Percentiles rank a stretch among this genome's conserved stretches.
Conservation (phyloP, 2,797 vertebrate species). For the Nannoperca australis region DNA sequence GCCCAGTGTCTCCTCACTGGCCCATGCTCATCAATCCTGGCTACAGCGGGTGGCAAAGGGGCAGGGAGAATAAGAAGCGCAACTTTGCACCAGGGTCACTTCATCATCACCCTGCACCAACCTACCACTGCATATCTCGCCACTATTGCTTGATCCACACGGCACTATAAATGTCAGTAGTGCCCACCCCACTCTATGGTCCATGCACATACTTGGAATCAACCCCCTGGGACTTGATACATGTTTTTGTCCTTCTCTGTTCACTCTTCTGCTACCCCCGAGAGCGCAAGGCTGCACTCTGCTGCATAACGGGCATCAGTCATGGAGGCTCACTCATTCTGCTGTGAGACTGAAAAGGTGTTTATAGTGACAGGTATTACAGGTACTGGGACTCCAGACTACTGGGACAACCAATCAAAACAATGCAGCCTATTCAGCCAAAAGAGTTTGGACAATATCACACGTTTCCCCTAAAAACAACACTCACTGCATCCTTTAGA, state of each 20-base stretch:
- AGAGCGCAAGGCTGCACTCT: conserved; percentile 47
- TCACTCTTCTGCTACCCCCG: conserved; percentile 51
- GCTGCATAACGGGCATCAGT: conserved; percentile 45
- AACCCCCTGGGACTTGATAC: conserved; percentile 63
- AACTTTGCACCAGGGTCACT: conserved; percentile 68
- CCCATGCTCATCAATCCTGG: conserved; percentile 82
- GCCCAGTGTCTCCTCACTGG: conserved; percentile 77
- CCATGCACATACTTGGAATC: conserved; percentile 46
- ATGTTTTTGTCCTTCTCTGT: conserved; percentile 71
- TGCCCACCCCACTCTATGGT: conserved; percentile 40
- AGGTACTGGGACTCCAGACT: conserved; percentile 1
- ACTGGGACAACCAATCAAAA: conserved; percentile 19
- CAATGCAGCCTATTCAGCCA: neutral
- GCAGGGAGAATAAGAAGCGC: conserved; percentile 48
- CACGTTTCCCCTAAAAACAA: conserved; percentile 11
- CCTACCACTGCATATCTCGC: conserved; percentile 51
- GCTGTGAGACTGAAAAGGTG: conserved; percentile 23
- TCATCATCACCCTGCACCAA: conserved; percentile 69
- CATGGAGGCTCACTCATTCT: conserved; percentile 43
- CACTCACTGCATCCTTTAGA: neutral
- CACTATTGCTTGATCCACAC: conserved; percentile 53
- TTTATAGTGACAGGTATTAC: conserved; percentile 38
- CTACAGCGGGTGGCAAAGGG: conserved; percentile 76
- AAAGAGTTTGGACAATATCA: neutral
- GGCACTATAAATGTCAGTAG: conserved; percentile 69